Conservation (phyloP, 2,113 vertebrate species). For the Macroglossus sobrinus region DNA sequence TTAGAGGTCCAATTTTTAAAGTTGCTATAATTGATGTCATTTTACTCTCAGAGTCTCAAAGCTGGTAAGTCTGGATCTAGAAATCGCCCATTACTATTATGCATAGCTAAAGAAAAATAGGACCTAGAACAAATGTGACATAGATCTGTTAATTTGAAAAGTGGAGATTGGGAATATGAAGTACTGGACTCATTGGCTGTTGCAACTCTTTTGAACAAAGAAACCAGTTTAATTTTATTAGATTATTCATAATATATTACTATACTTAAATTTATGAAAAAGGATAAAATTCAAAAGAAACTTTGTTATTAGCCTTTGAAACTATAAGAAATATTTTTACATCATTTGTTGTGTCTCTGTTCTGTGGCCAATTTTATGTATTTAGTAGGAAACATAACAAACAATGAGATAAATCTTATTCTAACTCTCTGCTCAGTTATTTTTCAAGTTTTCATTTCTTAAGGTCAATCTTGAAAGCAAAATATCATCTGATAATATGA, state of each 20-base stretch:
- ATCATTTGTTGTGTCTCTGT: slow-evolving; percentile 30
- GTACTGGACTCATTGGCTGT: neutral
- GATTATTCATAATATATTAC: neutral
- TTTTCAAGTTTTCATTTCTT: neutral
- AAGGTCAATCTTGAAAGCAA: slow-evolving; percentile 51
- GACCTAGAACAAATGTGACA: neutral
- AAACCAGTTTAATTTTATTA: slow-evolving; percentile 19
- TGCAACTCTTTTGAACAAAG: neutral
- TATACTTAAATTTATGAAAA: slow-evolving; percentile 34
- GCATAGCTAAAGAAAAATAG: neutral
- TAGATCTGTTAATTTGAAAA: neutral
- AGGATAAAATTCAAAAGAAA: slow-evolving; percentile 38
- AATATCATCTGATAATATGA: neutral
- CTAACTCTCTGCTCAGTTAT: neutral
- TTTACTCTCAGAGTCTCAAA: neutral
- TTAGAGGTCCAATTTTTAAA: neutral
- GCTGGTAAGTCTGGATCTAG: neutral
- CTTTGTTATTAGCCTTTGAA: slow-evolving; percentile 19
- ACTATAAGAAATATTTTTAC: neutral
- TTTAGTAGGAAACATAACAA: slow-evolving; percentile 9
- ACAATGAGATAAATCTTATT: neutral
- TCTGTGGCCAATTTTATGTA: slow-evolving; percentile 39
- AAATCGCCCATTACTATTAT: neutral
- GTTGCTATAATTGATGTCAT: neutral
- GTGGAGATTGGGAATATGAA: neutral